Base-by-base conservation (phyloP, 2,797 vertebrate species). In the Apodemus agrarius region DNA sequence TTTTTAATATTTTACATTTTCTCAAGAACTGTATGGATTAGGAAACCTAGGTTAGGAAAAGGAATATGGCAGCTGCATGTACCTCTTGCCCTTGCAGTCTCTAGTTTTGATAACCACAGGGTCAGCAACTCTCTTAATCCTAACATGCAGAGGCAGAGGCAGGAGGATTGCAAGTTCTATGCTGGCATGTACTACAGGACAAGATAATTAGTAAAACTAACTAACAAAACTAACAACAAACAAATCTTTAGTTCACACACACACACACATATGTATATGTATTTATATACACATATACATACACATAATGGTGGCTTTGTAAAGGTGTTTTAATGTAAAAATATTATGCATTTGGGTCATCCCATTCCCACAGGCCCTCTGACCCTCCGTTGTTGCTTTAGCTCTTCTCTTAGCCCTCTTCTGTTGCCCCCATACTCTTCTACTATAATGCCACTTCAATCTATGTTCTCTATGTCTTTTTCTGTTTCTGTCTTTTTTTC, bases 1-100 rank as follows among this genome's bases (percentile, higher is more conserved):
- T n/a, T n/a, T n/a, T n/a, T n/a, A 93, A 40, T 3, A 24, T 96
- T 94, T 92, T 94, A 2, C 69, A 22, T 31, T 69, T 87, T 90
- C 22, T 79, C 2, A 59, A 65, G 67, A 92, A 84, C 2, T 80
- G 1, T 89, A 31, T 9, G 21, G 14, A 57, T 54, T 57, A 75
- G 21, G 13, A 94, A 86, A 75, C 93, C 46, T 29, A 86, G 43
- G 21, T 69, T 29, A 87, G 43, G 31, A 52, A 91, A 91, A 52
- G 31, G 84, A 78, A 88, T 95, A n/a, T 43, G 63, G 49, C 26
- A 79, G 34, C 16, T 24, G 16, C 63, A 0, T 67, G 34, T 37
- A 9, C 22, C 84, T 40, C 52, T 75, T 43, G 24, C 10, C 26
- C 82, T 75, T 89, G 24, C 52, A 59, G 43, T 1, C 3, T 65